Base-by-base conservation (phyloP, 2,888 invertebrate species). In the Dendrolimus pini region DNA sequence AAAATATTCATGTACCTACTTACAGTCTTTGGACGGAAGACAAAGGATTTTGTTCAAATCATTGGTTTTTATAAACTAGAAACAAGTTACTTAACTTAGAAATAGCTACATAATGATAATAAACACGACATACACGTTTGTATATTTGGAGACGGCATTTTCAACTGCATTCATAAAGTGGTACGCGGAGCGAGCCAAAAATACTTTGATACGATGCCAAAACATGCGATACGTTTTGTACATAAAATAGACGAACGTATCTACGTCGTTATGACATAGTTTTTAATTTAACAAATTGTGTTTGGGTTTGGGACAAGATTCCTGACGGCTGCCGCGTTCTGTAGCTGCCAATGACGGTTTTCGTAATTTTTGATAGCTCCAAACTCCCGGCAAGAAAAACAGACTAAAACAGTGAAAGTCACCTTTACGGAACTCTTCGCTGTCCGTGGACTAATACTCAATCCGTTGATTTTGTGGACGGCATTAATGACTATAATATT, bases 141-240 rank as follows among this genome's bases (percentile, higher is more conserved):
- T 47, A 47, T 47, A 47, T 47, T 47, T 47, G 75, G 70, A 73
- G 67, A 74, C 67, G 72, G 75, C 76, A 74, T 72, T 76, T 77
- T 74, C 77, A 72, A 82, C 73, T 84, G 85, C 83, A 85, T 83
- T 79, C 83, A 84, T 82, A 83, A 82, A 82, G 77, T 78, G 78
- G 75, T 75, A 67, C 72, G 72, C 70, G 84, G 68, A 72, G 72
- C 70, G 84, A 79, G 87, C 88, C 88, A 89, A 88, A 87, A 88
- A 87, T 87, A 86, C 78, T 86, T 88, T 89, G 88, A 87, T 69
- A 74, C 78, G 69, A 61, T 84, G 89, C 89, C 89, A 89, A 81
- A 81, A 83, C 83, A 84, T 75, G 78, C 79, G 75, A 73, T 79
- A 80, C 78, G 77, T 69, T 74, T 47, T 7, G 47, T 73, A 61